phyloP scores from a whole-genome alignment of 1,140 invertebrate genomes.

The Psilanteris sp. region DNA sequence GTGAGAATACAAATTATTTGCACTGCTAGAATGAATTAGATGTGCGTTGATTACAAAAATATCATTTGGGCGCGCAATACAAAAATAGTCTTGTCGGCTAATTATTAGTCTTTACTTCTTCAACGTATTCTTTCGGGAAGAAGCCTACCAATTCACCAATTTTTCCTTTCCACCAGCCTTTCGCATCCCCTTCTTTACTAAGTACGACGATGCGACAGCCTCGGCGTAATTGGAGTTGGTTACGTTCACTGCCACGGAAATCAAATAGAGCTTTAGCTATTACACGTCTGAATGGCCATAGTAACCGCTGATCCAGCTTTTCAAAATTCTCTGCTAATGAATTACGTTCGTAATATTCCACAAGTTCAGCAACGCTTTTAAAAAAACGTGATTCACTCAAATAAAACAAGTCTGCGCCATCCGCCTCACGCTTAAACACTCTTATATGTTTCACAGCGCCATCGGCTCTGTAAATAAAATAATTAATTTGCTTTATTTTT shows the following conservation, averaged over 20 bases:
- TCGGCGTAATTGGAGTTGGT: constrained; percentile 87
- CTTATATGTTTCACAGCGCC: constrained; percentile 95
- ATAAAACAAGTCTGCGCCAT: constrained; percentile 84
- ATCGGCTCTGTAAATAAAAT: constrained; percentile 83
- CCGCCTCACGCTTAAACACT: constrained; percentile 85
- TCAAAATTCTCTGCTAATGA: constrained; percentile 95
- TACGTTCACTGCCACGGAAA: constrained; percentile 86
- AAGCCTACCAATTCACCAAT: constrained; percentile 84
- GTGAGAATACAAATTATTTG: background rate
- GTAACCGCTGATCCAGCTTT: constrained; percentile 86
- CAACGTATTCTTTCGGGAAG: constrained; percentile 84
- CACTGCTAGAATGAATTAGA: constrained; percentile 3
- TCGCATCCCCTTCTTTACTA: constrained; percentile 88
- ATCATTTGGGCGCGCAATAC: constrained; percentile 6
- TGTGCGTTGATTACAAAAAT: constrained; percentile 35
- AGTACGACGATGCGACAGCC: constrained; percentile 89
- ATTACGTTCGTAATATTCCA: constrained; percentile 93
- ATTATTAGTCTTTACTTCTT: constrained; percentile 71
- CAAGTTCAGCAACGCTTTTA: constrained; percentile 91
- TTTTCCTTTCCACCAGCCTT: constrained; percentile 91
- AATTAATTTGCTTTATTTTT: too few relatives aligned
- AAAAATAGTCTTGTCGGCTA: constrained; percentile 52
- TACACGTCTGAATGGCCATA: constrained; percentile 88
- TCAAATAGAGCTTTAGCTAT: constrained; percentile 88
- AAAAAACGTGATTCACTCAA: constrained; percentile 95